phyloP scores from a whole-genome alignment of 2,113 vertebrate species.

The Boleophthalmus pectinirostris region DNA sequence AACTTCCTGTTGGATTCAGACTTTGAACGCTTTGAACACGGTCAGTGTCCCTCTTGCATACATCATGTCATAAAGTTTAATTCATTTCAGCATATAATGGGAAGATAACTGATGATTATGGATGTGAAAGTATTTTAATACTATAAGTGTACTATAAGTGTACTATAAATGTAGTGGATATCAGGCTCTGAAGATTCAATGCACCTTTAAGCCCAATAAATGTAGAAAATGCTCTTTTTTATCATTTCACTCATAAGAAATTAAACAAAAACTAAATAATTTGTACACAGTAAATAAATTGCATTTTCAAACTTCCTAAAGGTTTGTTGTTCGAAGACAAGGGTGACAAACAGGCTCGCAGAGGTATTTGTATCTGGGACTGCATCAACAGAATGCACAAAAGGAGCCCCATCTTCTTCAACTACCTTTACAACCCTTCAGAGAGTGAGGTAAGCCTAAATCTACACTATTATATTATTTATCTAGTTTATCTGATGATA shows the following conservation, averaged over 20 bases:
- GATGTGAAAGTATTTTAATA: neutral
- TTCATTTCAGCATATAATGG: neutral
- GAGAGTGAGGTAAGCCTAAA: constrained; percentile 81
- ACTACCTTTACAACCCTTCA: constrained; percentile 89
- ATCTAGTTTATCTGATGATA: neutral
- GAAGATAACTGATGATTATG: neutral
- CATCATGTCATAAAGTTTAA: constrained; percentile 3
- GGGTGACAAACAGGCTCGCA: constrained; percentile 90
- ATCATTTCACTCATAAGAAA: too few species aligned
- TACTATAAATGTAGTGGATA: too few species aligned
- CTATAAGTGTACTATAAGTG: neutral
- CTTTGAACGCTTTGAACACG: constrained; percentile 96
- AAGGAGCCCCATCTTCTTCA: constrained; percentile 93
- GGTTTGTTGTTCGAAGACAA: constrained; percentile 96
- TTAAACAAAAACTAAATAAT: neutral
- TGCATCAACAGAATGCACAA: constrained; percentile 92
- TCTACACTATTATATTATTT: neutral
- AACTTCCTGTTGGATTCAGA: constrained; percentile 98
- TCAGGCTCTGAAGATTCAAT: too few species aligned
- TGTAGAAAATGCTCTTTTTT: too few species aligned
- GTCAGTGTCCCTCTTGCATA: constrained; percentile 75
- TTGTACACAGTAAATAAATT: neutral
- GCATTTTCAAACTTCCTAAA: constrained; percentile 48
- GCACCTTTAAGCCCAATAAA: too few species aligned
- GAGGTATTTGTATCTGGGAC: constrained; percentile 96